These are phyloP conservation scores for Argynnis bischoffii DNA, from an alignment of 2,888 invertebrate genomes.

Conservation along the genomic window DNA sequence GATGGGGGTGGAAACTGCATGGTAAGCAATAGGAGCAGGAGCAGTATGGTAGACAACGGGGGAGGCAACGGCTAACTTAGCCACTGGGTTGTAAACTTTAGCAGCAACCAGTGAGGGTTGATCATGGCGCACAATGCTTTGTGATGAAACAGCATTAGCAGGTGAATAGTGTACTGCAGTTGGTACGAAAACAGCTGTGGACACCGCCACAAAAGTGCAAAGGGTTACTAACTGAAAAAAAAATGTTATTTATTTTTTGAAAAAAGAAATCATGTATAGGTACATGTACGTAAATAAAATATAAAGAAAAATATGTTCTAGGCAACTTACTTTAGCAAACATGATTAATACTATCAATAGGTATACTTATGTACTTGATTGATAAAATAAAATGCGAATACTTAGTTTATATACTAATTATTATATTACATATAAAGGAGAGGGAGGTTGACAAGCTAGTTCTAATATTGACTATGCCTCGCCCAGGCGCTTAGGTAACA, in stretches of 20 bases:
- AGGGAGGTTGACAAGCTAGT: slow-evolving; percentile 23
- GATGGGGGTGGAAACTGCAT: slow-evolving; percentile 47
- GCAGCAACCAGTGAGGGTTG: slow-evolving; percentile 56
- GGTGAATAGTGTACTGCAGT: slow-evolving; percentile 57
- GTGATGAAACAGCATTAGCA: slow-evolving; percentile 64
- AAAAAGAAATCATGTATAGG: background rate
- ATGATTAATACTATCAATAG: slow-evolving; percentile 53
- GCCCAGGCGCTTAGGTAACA: background rate
- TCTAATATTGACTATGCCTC: slow-evolving; percentile 32
- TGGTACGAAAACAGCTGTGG: slow-evolving; percentile 69
- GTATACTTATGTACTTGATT: slow-evolving; percentile 18
- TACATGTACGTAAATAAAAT: background rate
- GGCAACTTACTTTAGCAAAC: slow-evolving; percentile 69
- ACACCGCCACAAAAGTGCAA: slow-evolving; percentile 69
- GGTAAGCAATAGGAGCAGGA: slow-evolving; percentile 45
- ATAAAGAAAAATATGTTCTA: background rate
- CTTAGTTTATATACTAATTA: slow-evolving; percentile 54
- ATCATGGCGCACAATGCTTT: slow-evolving; percentile 68
- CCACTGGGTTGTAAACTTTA: slow-evolving; percentile 44
- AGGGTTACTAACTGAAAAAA: slow-evolving; percentile 60
- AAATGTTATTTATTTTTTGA: background rate
- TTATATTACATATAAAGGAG: slow-evolving; percentile 11
- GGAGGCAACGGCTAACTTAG: slow-evolving; percentile 48
- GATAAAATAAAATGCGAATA: slow-evolving; percentile 20
- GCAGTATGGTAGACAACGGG: slow-evolving; percentile 45